A percentile compares a stretch with the other conserved stretches of the same genome.
These are phyloP conservation scores for Thymelicus acteon DNA, from an alignment of 2,888 invertebrate species.

Conservation along the genomic window DNA sequence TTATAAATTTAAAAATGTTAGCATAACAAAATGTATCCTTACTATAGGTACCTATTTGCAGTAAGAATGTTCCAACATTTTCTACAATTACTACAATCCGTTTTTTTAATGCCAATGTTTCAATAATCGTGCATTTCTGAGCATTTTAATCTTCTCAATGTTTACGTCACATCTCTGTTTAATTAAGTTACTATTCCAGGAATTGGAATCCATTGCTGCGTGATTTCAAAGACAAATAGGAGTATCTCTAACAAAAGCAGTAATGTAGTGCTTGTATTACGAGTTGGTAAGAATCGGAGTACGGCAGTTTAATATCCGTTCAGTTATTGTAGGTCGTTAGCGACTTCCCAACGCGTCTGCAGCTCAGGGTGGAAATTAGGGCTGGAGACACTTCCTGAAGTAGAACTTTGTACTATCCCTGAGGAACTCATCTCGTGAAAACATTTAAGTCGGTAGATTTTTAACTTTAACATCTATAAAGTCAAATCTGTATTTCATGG, in stretches of 20 bases:
- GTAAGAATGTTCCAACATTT: not conserved
- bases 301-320: conserved; percentile 54
- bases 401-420: conserved; percentile 14
- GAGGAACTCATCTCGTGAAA: conserved; percentile 15
- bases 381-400: conserved; percentile 28
- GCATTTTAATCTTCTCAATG: conserved; percentile 1
- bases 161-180: conserved; percentile 1
- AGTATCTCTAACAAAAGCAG: conserved; percentile 10
- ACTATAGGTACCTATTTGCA: too few species aligned
- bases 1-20: too few species aligned
- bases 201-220: conserved; percentile 12
- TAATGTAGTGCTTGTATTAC: conserved; percentile 19
- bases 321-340: conserved; percentile 50
- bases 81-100: not conserved
- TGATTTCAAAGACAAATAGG: not conserved
- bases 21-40: too few species aligned
- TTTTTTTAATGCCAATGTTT: not conserved
- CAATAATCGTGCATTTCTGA: conserved; percentile 12
- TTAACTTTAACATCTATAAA: too few species aligned
- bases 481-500: too few species aligned
- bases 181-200: conserved; percentile 2
- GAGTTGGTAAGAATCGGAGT: not conserved
- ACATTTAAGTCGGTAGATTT: not conserved
- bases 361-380: conserved; percentile 51
- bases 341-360: conserved; percentile 51